Evolutionary conservation across 2,888 invertebrate genomes (phyloP).

Genomic region (Lasioglossum malachurum): DNA sequence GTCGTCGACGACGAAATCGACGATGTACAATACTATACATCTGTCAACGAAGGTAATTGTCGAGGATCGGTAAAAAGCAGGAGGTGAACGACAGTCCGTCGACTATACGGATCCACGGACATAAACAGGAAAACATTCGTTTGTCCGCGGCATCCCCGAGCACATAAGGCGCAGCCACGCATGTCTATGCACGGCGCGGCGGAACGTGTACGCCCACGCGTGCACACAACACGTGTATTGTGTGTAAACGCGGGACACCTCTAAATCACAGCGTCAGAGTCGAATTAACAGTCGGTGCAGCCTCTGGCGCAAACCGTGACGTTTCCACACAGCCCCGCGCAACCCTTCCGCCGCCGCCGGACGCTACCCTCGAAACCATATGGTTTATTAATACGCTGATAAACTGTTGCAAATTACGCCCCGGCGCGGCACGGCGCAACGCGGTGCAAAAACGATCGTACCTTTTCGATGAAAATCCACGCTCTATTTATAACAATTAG

Average conservation of each 20-base stretch:
- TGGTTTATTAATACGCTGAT: slow-evolving; percentile 5
- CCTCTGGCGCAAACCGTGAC: slow-evolving; percentile 47
- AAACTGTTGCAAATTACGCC: neutral
- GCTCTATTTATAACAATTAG: neutral
- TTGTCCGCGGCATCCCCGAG: slow-evolving; percentile 71
- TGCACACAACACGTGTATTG: slow-evolving; percentile 43
- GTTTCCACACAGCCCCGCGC: slow-evolving; percentile 32
- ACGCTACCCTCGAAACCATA: neutral
- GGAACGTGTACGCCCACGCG: slow-evolving; percentile 42
- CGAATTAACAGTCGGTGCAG: slow-evolving; percentile 66
- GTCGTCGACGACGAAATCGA: neutral
- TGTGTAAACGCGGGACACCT: slow-evolving; percentile 58
- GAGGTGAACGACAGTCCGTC: slow-evolving; percentile 60
- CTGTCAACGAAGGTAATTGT: neutral
- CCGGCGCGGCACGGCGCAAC: neutral
- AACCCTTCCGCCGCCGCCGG: slow-evolving; percentile 15
- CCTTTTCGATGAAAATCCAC: neutral
- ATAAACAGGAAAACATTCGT: slow-evolving; percentile 80
- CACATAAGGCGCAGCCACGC: slow-evolving; percentile 58
- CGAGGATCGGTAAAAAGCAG: slow-evolving; percentile 21
- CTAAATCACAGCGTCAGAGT: slow-evolving; percentile 68
- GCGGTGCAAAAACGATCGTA: neutral
- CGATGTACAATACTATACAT: too few species aligned
- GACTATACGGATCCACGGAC: slow-evolving; percentile 61
- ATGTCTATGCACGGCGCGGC: slow-evolving; percentile 35